Evolutionary conservation across 2,113 vertebrate genomes (phyloP).

Genomic region (Gambusia holbrooki): DNA sequence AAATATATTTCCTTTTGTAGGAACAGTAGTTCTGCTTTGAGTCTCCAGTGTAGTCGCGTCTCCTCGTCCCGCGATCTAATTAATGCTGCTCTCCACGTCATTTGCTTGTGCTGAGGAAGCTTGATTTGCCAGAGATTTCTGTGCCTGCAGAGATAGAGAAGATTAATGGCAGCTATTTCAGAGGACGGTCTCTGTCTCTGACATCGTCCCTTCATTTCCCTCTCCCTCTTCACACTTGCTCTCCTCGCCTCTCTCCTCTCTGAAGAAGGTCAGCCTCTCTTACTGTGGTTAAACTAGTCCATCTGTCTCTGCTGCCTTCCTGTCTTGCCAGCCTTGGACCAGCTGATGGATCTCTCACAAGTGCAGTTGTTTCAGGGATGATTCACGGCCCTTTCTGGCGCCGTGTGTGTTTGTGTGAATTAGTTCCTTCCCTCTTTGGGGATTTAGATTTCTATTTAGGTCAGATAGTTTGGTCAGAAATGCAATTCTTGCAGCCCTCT

Average conservation of each 20-base stretch:
- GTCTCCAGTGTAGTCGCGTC: not conserved
- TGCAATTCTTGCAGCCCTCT: conserved; percentile 16
- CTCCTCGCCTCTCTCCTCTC: conserved; percentile 14
- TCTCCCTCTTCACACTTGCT: conserved; percentile 10
- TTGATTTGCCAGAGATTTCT: conserved; percentile 32
- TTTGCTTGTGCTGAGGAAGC: conserved; percentile 22
- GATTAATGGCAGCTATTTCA: conserved; percentile 71
- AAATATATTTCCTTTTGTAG: not conserved
- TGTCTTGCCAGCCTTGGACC: conserved; percentile 54
- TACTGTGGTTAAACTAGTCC: conserved; percentile 62
- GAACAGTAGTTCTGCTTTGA: not conserved
- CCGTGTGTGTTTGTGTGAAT: conserved; percentile 5
- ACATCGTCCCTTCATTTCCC: conserved; percentile 25
- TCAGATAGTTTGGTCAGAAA: conserved; percentile 19
- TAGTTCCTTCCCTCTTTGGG: conserved; percentile 31
- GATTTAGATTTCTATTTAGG: conserved; percentile 34
- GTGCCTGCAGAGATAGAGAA: conserved; percentile 62
- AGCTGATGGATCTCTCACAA: conserved; percentile 54
- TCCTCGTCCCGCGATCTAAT: not conserved
- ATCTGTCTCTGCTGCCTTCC: conserved; percentile 51
- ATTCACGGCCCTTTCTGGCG: conserved; percentile 29
- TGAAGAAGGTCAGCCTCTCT: conserved; percentile 59
- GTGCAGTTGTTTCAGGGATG: conserved; percentile 58
- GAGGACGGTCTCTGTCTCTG: conserved; percentile 46
- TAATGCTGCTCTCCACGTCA: not conserved